These are phyloP conservation scores for Heliconius congener DNA, from an alignment of 1,140 invertebrate genomes.

Conservation along the genomic window DNA sequence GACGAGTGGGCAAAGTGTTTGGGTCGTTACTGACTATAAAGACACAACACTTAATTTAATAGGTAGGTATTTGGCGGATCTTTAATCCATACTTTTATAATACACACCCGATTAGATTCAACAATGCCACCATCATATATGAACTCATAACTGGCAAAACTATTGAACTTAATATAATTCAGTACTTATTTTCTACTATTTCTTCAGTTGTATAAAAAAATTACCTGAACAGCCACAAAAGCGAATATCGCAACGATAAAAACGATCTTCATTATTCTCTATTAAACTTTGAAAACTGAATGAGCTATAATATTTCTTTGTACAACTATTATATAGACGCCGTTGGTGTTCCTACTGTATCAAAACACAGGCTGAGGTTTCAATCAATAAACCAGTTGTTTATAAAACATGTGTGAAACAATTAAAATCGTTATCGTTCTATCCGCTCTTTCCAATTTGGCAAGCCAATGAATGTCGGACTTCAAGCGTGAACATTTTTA, in stretches of 20 bases:
- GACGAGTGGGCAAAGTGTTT: too few relatives aligned
- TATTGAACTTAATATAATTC: too few relatives aligned
- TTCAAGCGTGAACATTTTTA: conserved; percentile 1
- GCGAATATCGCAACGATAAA: conserved; percentile 51
- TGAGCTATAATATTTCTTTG: background rate
- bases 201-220: background rate
- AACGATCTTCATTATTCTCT: conserved; percentile 51
- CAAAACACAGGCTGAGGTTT: conserved; percentile 45
- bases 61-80: too few relatives aligned
- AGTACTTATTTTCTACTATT: too few relatives aligned
- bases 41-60: too few relatives aligned
- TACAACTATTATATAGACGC: conserved; percentile 52
- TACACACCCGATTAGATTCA: background rate
- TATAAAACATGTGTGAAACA: conserved; percentile 61
- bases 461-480: conserved; percentile 25
- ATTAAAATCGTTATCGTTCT: conserved; percentile 59
- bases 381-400: conserved; percentile 30
- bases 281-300: conserved; percentile 5
- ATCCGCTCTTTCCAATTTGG: conserved; percentile 43
- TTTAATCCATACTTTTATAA: background rate
- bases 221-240: conserved; percentile 62
- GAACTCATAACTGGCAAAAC: background rate
- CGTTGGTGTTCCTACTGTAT: conserved; percentile 25
- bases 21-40: too few relatives aligned
- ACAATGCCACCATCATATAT: background rate